phyloP scores from a whole-genome alignment of 1,140 invertebrate species.

The Atta texana region DNA sequence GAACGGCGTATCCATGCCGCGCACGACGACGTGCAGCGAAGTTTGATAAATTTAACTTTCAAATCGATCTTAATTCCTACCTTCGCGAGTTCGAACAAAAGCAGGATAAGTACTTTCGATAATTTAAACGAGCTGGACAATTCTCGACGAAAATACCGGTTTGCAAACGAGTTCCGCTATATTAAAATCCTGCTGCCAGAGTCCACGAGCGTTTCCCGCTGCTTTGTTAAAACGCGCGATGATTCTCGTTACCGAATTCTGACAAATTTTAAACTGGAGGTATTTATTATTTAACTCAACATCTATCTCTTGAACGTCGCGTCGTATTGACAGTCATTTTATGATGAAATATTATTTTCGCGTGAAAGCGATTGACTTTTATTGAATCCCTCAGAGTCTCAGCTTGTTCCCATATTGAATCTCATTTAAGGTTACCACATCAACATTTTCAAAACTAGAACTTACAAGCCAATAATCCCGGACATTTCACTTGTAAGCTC shows the following conservation, averaged over 20 bases:
- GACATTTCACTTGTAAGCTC: no score
- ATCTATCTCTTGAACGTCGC: not conserved
- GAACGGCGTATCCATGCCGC: not conserved
- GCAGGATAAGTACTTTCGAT: slow-evolving; percentile 3
- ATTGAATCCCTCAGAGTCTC: no score
- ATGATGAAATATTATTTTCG: no score
- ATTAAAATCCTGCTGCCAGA: not conserved
- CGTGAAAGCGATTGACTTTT: no score
- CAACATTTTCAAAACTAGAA: no score
- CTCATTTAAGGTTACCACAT: no score
- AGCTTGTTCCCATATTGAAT: no score
- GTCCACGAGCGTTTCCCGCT: not conserved
- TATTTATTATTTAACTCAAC: not conserved
- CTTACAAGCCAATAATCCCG: no score
- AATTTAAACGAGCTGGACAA: not conserved
- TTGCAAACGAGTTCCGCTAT: not conserved
- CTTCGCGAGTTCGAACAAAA: not conserved
- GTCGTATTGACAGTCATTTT: not conserved
- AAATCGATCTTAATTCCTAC: not conserved
- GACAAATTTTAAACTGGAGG: not conserved
- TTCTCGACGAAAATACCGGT: slow-evolving; percentile 2
- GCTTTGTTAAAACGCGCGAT: not conserved
- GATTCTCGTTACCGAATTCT: not conserved
- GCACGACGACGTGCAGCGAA: not conserved
- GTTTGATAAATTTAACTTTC: slow-evolving; percentile 27